Evolutionary conservation across 2,113 vertebrate species (phyloP), one percentile per base, ranked within the genome.

Genomic region (Formicarius rufipectus): DNA sequence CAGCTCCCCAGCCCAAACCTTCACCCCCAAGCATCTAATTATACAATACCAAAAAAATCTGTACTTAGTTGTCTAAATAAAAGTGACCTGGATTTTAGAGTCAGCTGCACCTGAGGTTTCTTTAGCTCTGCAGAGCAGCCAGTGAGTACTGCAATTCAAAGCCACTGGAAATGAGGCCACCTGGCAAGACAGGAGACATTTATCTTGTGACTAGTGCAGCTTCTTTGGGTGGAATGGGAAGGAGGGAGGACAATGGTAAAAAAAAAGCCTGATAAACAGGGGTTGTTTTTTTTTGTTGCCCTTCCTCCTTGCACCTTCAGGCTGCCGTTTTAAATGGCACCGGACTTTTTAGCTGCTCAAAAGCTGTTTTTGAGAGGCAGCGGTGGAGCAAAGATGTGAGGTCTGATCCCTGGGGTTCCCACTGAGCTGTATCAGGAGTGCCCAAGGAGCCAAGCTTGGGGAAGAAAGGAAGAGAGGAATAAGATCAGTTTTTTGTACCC

Each of bases 51-150:
- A 4, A 64, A 82, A n/a, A 37, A 12, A 31, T 67, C 71, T 94
- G 21, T 92, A 33, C 82, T 90, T 77, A 90, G 73, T 31, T 76
- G 22, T 63, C 68, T 91, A 92, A 94, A 90, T 87, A 47, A 55
- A 71, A 79, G 64, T 42, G 89, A 72, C 87, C 94, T 92, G 85
- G 86, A 83, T 95, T 95, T 86, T 18, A 75, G 31, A 72, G 40
- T 35, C 50, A 71, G 74, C 39, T 89, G 33, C 39, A 59, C 33
- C 24, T 74, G 73, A 81, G 71, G 39, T 18, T 87, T 74, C 78
- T 71, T 68, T 69, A 86, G 35, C 35, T 79, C 47, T 87, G 63
- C 59, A 87, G 85, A 67, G 58, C 45, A 95, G 55, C 25, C 86
- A 77, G 7, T 60, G 68, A 44, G 39, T 27, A 31, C 47, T 77